Percentiles rank a stretch among this genome's conserved stretches.
phyloP scores from a whole-genome alignment of 2,113 vertebrate species.

The Sceloporus tristichus region DNA sequence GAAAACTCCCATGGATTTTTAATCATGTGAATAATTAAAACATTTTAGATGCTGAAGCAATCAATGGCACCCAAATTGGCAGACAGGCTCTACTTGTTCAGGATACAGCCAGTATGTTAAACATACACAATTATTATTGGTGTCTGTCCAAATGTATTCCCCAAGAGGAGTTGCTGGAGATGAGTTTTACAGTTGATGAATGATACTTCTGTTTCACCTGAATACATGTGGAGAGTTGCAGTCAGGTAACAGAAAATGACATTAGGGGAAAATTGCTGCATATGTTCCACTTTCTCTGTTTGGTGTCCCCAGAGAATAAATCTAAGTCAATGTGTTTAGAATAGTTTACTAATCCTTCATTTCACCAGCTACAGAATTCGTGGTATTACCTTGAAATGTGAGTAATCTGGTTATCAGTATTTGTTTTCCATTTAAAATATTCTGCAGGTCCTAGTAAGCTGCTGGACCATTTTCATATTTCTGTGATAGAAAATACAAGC shows the following conservation, averaged over 20 bases:
- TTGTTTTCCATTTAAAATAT: no score
- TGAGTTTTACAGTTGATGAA: conserved; percentile 29
- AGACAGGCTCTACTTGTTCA: conserved; percentile 4
- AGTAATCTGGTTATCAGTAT: no score
- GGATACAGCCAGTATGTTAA: conserved; percentile 24
- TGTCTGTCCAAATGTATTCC: conserved; percentile 14
- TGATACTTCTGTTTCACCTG: conserved; percentile 21
- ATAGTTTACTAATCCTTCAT: background rate
- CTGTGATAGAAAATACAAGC: no score
- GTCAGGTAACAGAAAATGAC: background rate
- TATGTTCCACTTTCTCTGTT: background rate
- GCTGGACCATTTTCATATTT: no score
- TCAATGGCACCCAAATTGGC: conserved; percentile 11
- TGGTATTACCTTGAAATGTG: no score
- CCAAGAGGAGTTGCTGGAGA: conserved; percentile 12
- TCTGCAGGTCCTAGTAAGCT: no score
- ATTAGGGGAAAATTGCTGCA: conserved; percentile 39
- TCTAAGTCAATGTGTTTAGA: conserved; percentile 14
- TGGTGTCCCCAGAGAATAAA: background rate
- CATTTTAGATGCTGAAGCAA: conserved; percentile 42
- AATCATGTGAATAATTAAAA: conserved; percentile 37
- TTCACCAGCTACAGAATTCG: background rate
- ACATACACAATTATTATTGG: conserved; percentile 30
- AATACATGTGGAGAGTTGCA: conserved; percentile 11
- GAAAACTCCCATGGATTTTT: conserved; percentile 39